phyloP scores from a whole-genome alignment of 2,888 invertebrate genomes.

The Microchrysa polita region DNA sequence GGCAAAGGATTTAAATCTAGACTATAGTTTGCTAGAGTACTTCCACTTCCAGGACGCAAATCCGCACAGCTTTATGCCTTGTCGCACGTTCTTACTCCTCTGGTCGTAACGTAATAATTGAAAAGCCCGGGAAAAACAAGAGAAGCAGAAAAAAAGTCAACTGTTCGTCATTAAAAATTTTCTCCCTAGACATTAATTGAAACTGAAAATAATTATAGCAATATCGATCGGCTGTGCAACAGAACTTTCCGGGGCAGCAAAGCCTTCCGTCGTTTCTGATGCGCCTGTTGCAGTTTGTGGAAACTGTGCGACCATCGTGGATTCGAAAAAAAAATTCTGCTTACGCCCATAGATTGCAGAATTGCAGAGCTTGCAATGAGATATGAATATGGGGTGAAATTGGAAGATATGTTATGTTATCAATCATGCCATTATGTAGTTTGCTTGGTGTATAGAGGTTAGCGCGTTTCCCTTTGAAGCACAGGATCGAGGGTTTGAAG shows the following conservation, averaged over 20 bases:
- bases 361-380: background rate
- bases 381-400: conserved; percentile 17
- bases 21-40: background rate
- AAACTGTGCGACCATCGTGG: background rate
- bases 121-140: conserved; percentile 8
- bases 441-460: too few species aligned
- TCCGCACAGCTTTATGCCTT: background rate
- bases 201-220: conserved; percentile 49
- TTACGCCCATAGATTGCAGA: conserved; percentile 22
- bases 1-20: background rate
- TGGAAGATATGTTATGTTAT: background rate
- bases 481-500: too few species aligned
- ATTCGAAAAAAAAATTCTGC: conserved; percentile 8
- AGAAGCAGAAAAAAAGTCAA: conserved; percentile 42
- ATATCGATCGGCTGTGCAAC: conserved; percentile 48
- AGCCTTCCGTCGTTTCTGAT: background rate
- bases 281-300: background rate
- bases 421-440: too few species aligned
- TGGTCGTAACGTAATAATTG: conserved; percentile 21
- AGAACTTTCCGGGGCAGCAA: conserved; percentile 44
- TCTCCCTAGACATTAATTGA: conserved; percentile 50
- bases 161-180: conserved; percentile 50
- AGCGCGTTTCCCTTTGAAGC: too few species aligned
- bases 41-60: background rate
- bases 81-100: too few species aligned